Evolutionary conservation across 2,888 invertebrate species (phyloP).

Genomic region (Exephanes ischioxanthus): DNA sequence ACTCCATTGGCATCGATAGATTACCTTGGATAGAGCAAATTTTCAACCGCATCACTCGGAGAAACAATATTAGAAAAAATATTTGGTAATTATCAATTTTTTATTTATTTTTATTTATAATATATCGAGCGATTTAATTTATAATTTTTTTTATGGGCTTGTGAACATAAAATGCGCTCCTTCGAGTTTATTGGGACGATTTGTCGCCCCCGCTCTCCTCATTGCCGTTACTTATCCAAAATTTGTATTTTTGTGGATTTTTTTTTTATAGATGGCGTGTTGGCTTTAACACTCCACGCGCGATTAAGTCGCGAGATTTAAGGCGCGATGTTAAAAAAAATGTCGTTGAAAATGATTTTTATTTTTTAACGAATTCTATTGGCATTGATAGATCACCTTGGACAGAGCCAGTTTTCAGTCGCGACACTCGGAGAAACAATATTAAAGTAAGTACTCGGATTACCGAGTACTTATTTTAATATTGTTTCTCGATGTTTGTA

Average conservation of each 20-base stretch:
- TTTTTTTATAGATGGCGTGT: neutral
- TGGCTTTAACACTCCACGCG: too few species aligned
- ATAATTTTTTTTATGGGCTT: too few species aligned
- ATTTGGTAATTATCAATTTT: slow-evolving; percentile 37
- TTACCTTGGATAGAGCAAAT: neutral
- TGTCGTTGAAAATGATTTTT: neutral
- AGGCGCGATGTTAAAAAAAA: neutral
- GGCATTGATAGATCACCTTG: neutral
- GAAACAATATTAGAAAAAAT: slow-evolving; percentile 1
- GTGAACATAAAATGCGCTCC: too few species aligned
- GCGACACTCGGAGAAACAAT: neutral
- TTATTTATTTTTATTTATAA: neutral
- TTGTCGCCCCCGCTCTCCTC: neutral
- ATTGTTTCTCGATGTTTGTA: too few species aligned
- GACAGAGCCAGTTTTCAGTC: neutral
- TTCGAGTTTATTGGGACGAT: too few species aligned
- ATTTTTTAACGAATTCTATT: neutral
- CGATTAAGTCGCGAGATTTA: neutral
- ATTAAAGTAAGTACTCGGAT: too few species aligned
- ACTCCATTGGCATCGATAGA: neutral
- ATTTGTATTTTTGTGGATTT: neutral
- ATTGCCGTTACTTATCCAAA: neutral
- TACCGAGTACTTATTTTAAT: too few species aligned
- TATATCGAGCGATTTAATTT: too few species aligned
- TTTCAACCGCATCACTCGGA: neutral